Evolutionary conservation across 2,888 invertebrate genomes (phyloP), one percentile per base, ranked within the genome.

Genomic region (Spisula solida): DNA sequence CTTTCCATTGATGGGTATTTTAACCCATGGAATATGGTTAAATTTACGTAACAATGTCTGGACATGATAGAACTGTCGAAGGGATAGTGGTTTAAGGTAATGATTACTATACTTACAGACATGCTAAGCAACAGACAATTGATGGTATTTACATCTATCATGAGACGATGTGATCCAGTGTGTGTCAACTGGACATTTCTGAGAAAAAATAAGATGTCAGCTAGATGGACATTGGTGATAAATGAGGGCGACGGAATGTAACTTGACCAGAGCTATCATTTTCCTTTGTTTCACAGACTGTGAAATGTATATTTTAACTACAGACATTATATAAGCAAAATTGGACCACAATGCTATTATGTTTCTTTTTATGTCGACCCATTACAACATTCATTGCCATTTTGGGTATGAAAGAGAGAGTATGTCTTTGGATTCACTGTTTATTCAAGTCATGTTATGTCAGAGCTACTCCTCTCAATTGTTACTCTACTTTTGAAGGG

Each of bases 181-280:
- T 70, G n/a, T 83, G 83, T 83, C 83, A 83, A 75, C 18, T 83
- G 83, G 41, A 83, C 48, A 75, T 51, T 51, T 25, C 29, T 29
- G 29, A 51, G 48, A 51, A 60, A 75, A 70, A 82, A 75, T 51
- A 70, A 75, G 70, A 75, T 16, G 51, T 81, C 80, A 47, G 20
- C 48, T n/a, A 75, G 75, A 78, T 78, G 78, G 34, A 34, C 78
- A 78, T 51, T 48, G 48, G 18, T 80, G 80, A 51, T 80, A 48
- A 31, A 75, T 14, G 75, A 75, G 75, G 14, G 0, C 8, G 60
- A 66, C 60, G 0, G 25, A n/a, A 12, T 8, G 60, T 5, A 66
- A 66, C 60, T 66, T 66, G 60, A 66, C 60, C 60, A 25, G 60
- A 25, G n/a, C 6, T n/a, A 66, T 66, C n/a, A 66, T 25, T 20